phyloP scores from a whole-genome alignment of 2,113 vertebrate species.

The Microtus montanus region DNA sequence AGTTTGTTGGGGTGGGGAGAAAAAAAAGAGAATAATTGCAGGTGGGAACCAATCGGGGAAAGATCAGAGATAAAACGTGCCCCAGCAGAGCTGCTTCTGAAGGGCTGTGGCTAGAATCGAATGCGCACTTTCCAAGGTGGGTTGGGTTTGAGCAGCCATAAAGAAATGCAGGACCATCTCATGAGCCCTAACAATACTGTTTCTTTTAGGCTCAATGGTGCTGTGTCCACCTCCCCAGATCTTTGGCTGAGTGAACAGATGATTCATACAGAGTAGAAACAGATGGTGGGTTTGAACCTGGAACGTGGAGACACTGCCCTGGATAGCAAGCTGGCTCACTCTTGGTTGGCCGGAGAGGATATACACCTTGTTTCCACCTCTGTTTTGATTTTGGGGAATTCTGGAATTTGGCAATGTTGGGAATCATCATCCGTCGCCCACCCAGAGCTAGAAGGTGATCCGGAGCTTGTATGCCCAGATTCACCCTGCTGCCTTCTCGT shows the following conservation, averaged over 20 bases:
- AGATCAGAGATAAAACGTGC: neutral
- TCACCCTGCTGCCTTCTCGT: neutral
- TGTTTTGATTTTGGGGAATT: neutral
- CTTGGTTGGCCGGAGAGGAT: neutral
- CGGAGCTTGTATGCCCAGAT: neutral
- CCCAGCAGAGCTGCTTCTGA: rapidly evolving
- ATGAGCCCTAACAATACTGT: neutral
- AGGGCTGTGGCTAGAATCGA: neutral
- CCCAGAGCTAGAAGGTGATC: too few species aligned
- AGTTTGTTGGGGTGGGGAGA: neutral
- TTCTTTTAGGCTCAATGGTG: neutral
- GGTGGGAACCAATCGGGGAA: neutral
- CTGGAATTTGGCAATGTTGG: neutral
- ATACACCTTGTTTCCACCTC: too few species aligned
- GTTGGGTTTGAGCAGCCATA: neutral
- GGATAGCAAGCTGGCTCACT: neutral
- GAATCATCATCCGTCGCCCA: rapidly evolving
- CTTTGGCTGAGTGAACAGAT: neutral
- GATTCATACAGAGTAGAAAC: neutral
- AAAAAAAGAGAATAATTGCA: neutral
- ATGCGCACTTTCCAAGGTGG: rapidly evolving
- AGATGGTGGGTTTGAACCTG: neutral
- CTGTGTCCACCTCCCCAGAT: rapidly evolving
- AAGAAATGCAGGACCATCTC: neutral
- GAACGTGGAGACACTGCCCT: neutral